Base-by-base conservation (phyloP, 2,797 vertebrate species). In the Clarias platycephalus region DNA sequence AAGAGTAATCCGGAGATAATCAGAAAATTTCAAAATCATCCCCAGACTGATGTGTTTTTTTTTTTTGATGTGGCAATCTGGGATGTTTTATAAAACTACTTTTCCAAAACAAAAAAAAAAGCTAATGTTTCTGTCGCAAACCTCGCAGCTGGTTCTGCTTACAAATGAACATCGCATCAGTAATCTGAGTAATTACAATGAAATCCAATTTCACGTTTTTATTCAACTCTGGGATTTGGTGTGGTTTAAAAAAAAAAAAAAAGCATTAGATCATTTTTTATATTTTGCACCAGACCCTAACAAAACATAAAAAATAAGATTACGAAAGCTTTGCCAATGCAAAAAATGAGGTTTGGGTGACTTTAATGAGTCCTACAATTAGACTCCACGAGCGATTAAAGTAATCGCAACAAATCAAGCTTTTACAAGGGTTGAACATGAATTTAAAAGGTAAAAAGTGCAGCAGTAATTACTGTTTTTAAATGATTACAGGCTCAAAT, bases 181-280 rank as follows among this genome's bases (percentile, higher is more conserved):
- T 64, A 72, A 83, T 68, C 70, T 8, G 62, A 64, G 82, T 49
- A 79, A 40, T 71, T 53, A 72, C 40, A 53, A 53, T 53, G n/a
- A 77, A 70, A 77, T 40, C 44, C 15, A 66, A 60, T 82, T 82
- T 78, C 13, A 16, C 37, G 55, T 53, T 68, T 77, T 79, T 64
- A 40, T 72, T 83, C 53, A 66, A 55, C 71, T 75, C 57, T 44
- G 80, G 20, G 53, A 66, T 71, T 71, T 63, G 34, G 55, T 66
- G 66, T 64, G 37, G 31, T 31, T 40, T 28, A 77, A 81, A 24
- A 55, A 78, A 78, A 55, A 40, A 40, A 40, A 40, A 40, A 40
- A 44, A 44, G 8, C 80, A 82, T 82, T 77, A 78, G 40, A 70
- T 74, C 67, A 83, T 31, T 62, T 75, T 58, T 53, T 62, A 85